A percentile compares a stretch with the other conserved stretches of the same genome.
These are phyloP conservation scores for Idaea aversata DNA, from an alignment of 2,888 invertebrate species.

Conservation along the genomic window DNA sequence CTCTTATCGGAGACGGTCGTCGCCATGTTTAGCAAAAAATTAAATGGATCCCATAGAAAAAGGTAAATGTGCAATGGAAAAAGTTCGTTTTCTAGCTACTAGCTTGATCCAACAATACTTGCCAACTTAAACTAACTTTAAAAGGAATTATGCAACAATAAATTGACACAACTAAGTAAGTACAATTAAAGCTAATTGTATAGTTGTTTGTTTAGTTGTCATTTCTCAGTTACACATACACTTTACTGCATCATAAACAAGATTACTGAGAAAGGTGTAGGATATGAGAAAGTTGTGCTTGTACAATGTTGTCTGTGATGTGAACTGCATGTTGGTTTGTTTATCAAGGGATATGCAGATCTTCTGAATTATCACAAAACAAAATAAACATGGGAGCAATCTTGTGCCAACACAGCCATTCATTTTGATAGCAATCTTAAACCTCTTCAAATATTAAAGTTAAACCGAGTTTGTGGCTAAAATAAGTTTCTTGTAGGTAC, in stretches of 20 bases:
- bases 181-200: background rate
- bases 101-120: background rate
- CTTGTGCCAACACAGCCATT: conserved; percentile 20
- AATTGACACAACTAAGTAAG: background rate
- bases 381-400: conserved; percentile 29
- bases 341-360: conserved; percentile 30
- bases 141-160: conserved; percentile 13
- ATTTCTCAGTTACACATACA: conserved; percentile 4
- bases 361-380: conserved; percentile 34
- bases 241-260: conserved; percentile 8
- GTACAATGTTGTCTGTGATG: conserved; percentile 5
- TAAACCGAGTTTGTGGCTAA: background rate
- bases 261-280: background rate
- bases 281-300: conserved; percentile 18
- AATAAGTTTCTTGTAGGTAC: background rate
- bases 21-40: conserved; percentile 7
- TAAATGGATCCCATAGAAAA: background rate
- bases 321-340: conserved; percentile 7
- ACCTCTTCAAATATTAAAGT: conserved; percentile 3
- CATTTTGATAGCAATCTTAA: conserved; percentile 28
- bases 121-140: conserved; percentile 5
- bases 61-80: background rate
- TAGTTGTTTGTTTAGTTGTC: background rate
- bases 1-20: background rate
- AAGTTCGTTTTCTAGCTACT: background rate